Conservation (phyloP, 2,797 vertebrate species). For the Syngnathus rostellatus region DNA sequence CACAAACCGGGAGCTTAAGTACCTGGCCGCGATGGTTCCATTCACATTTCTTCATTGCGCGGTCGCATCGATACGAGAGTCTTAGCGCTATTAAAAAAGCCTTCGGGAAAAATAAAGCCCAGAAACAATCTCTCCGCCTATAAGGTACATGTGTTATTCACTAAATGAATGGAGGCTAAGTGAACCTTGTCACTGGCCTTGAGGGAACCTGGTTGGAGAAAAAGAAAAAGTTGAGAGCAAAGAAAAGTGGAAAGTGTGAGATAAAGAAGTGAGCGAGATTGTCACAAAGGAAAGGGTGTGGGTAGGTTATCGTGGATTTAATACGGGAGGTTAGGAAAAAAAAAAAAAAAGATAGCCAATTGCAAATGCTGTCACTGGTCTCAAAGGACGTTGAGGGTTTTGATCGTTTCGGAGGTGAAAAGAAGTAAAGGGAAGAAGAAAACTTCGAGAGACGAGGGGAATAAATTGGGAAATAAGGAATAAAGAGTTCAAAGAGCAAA, state of each 20-base stretch:
- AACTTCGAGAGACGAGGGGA: not conserved
- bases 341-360: not conserved
- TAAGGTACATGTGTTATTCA: slow-evolving; percentile 49
- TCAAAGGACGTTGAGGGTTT: not conserved
- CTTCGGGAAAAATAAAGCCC: slow-evolving; percentile 29
- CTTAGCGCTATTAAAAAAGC: slow-evolving; percentile 45
- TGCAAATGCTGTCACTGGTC: not conserved
- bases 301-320: not conserved
- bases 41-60: slow-evolving; percentile 45
- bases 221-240: not conserved
- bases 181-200: slow-evolving; percentile 31
- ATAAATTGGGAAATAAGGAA: not conserved
- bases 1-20: slow-evolving; percentile 32
- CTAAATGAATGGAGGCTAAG: slow-evolving; percentile 45
- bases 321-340: not conserved
- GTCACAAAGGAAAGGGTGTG: no score
- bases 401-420: not conserved
- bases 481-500: not conserved
- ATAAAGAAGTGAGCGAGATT: not conserved
- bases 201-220: slow-evolving; percentile 2
- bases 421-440: not conserved
- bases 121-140: slow-evolving; percentile 34
- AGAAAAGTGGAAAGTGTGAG: not conserved
- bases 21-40: slow-evolving; percentile 40
- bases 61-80: slow-evolving; percentile 34